Base-by-base conservation (phyloP, 2,113 vertebrate species). In the Drymodes brunneopygia region DNA sequence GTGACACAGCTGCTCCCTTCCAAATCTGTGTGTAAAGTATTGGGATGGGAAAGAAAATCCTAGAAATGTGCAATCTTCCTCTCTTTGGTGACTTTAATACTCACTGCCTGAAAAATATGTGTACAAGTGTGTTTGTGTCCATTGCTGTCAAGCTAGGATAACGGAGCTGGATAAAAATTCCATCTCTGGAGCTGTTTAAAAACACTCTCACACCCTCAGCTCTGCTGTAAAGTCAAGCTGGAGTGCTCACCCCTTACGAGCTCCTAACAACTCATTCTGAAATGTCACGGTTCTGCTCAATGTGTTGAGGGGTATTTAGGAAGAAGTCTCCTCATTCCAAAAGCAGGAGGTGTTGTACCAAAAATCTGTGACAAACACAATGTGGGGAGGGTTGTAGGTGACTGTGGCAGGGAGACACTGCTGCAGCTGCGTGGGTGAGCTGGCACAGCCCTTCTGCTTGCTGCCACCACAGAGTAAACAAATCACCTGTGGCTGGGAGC, bases 1-100 rank as follows among this genome's bases (percentile, higher is more conserved):
- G 16, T 20, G 45, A 65, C 40, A 6, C 36, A 23, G 42, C 70
- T 10, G 23, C 82, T 90, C 2, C 0, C 48, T 71, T 61, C 35
- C 33, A 51, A 40, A 22, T 45, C 19, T 0, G 0, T 0, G 10
- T 57, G 62, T 29, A 2, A 48, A 40, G 6, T 8, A 10, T 7
- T 65, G 40, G 51, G 51, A 27, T 25, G 21, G 45, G 56, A 40
- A 60, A 45, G 23, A 44, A 58, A 33, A 70, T 50, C 25, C 44
- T 33, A 2, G 4, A 12, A 75, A 0, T 10, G 10, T 11, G 35
- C 50, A 8, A 22, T 29, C 53, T 51, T 42, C 9, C 12, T 48
- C 28, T 78, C 2, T 47, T 48, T 40, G 11, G 13, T 48, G 15
- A 7, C 11, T 50, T 60, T 38, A 67, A 62, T 73, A 44, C 47